Evolutionary conservation across 2,113 vertebrate genomes (phyloP).

Genomic region (Reinhardtius hippoglossoides): DNA sequence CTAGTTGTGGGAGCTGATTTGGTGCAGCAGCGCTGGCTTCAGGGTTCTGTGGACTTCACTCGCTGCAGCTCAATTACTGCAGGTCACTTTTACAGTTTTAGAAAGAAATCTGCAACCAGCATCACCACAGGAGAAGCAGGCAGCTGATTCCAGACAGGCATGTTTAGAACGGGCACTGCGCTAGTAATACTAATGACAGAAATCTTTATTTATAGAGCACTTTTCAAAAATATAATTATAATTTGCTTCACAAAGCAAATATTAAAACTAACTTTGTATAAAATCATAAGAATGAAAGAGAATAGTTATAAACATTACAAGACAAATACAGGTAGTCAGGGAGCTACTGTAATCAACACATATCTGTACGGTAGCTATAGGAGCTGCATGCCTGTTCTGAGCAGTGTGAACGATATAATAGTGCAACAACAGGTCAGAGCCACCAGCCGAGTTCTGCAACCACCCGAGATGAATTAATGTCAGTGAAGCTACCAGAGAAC

Average conservation of each 20-base stretch:
- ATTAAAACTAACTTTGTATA: too few species aligned
- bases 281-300: too few species aligned
- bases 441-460: constrained; percentile 27
- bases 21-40: too few species aligned
- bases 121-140: not conserved
- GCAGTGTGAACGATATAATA: not conserved
- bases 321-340: not conserved
- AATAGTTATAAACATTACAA: too few species aligned
- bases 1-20: too few species aligned
- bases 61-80: too few species aligned
- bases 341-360: not conserved
- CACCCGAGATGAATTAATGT: constrained; percentile 29
- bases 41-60: too few species aligned
- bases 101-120: not conserved
- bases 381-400: not conserved
- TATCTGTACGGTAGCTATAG: not conserved
- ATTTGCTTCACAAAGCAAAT: too few species aligned
- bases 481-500: constrained; percentile 34
- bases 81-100: not conserved
- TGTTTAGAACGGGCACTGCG: too few species aligned
- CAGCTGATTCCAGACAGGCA: too few species aligned
- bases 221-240: too few species aligned
- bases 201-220: not conserved
- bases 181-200: too few species aligned
- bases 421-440: constrained; percentile 38